Evolutionary conservation across 2,113 vertebrate genomes (phyloP).

Genomic region (Brachypodius melanocephalos): DNA sequence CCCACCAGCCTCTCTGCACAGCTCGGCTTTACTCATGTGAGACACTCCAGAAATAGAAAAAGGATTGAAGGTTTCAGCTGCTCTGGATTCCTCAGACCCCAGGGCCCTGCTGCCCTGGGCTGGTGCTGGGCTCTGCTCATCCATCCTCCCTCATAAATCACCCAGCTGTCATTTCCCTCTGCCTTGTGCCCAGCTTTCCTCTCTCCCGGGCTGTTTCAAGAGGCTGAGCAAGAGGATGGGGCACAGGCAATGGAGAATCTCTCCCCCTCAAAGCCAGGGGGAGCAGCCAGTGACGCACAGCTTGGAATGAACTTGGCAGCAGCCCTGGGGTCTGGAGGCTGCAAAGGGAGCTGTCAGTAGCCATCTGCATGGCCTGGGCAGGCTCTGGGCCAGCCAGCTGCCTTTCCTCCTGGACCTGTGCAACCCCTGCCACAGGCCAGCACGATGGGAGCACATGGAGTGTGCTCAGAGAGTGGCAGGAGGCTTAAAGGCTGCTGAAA

Average conservation of each 20-base stretch:
- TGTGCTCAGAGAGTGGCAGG: neutral
- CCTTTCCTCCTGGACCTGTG: neutral
- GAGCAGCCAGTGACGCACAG: neutral
- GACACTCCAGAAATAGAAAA: conserved; percentile 59
- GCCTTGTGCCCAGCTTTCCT: neutral
- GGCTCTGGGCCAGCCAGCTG: neutral
- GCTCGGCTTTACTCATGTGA: neutral
- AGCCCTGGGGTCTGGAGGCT: neutral
- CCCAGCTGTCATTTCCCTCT: neutral
- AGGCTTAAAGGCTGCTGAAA: neutral
- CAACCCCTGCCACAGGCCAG: neutral
- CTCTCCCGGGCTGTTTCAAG: neutral
- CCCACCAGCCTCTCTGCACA: neutral
- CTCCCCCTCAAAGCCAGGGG: neutral
- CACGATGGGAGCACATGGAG: accelerated
- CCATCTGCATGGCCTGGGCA: accelerated
- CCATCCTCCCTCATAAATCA: neutral
- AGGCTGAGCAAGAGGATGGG: accelerated
- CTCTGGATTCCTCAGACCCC: conserved; percentile 17
- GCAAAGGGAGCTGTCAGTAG: neutral
- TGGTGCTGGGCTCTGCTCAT: neutral
- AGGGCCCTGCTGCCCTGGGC: neutral
- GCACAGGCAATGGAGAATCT: neutral
- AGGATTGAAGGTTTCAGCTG: neutral
- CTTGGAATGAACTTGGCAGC: neutral